A percentile compares a stretch with the other conserved stretches of the same genome.
Conservation (phyloP, 2,113 vertebrate species). For the Microcebus tavaratra region DNA sequence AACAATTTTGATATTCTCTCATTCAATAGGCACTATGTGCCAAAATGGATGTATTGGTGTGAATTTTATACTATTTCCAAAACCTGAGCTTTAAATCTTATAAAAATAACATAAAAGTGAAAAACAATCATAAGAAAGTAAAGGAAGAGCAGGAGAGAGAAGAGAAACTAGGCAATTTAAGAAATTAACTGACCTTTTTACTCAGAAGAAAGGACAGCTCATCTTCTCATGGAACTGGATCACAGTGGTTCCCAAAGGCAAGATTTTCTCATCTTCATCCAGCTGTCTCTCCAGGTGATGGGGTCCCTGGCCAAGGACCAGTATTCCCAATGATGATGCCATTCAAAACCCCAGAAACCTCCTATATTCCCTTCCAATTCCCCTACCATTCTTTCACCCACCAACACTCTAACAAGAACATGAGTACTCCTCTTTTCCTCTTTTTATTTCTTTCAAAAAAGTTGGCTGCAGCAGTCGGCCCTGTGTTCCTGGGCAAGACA, state of each 20-base stretch:
- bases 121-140: not conserved
- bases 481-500: not conserved
- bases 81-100: not conserved
- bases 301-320: accelerated
- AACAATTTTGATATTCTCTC: not conserved
- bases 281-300: not conserved
- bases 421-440: not conserved
- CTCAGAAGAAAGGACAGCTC: not conserved
- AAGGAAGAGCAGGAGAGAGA: not conserved
- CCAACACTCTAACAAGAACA: not conserved
- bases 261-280: not conserved
- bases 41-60: not conserved
- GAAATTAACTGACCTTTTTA: not conserved
- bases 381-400: not conserved
- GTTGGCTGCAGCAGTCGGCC: not conserved
- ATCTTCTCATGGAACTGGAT: not conserved
- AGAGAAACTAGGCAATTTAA: not conserved
- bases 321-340: not conserved
- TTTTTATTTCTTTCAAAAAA: not conserved
- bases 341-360: not conserved
- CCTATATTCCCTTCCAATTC: not conserved
- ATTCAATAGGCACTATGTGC: not conserved
- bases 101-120: not conserved
- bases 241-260: not conserved
- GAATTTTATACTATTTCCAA: not conserved